phyloP scores from a whole-genome alignment of 2,113 vertebrate species.

The Leptodactylus fuscus region DNA sequence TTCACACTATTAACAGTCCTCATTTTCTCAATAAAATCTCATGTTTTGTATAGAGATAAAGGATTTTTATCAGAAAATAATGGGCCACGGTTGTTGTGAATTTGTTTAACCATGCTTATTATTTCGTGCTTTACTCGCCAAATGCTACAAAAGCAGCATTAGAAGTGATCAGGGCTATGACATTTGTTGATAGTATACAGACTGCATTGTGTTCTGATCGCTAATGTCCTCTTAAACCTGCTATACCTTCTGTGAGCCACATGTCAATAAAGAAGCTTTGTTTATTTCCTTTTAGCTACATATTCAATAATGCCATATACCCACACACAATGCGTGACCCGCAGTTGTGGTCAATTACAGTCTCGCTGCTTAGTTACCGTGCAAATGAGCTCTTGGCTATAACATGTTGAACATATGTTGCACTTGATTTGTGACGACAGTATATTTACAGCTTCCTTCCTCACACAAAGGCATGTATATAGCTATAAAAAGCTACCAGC shows the following conservation, averaged over 20 bases:
- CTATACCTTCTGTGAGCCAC: not conserved
- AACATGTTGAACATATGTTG: slow-evolving; percentile 56
- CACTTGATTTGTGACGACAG: slow-evolving; percentile 53
- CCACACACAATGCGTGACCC: not conserved
- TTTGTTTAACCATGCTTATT: too few relatives aligned
- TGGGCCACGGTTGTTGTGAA: too few relatives aligned
- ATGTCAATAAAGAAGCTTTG: not conserved
- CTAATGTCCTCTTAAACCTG: not conserved
- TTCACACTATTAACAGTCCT: too few relatives aligned
- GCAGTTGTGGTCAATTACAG: slow-evolving; percentile 34
- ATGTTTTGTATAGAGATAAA: too few relatives aligned
- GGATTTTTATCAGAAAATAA: too few relatives aligned
- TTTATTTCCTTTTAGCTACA: not conserved
- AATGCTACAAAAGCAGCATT: not conserved
- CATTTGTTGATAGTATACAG: not conserved
- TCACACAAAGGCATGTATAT: slow-evolving; percentile 19
- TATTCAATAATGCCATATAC: slow-evolving; percentile 38
- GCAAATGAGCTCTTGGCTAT: slow-evolving; percentile 52
- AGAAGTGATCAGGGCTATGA: not conserved
- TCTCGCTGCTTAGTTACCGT: slow-evolving; percentile 52
- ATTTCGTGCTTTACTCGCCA: too few relatives aligned
- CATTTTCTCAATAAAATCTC: too few relatives aligned
- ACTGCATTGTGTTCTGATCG: not conserved
- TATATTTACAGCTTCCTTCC: slow-evolving; percentile 53
- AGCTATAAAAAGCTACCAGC: slow-evolving; percentile 53